Evolutionary conservation across 2,113 vertebrate species (phyloP).

Genomic region (Cephalopterus ornatus): DNA sequence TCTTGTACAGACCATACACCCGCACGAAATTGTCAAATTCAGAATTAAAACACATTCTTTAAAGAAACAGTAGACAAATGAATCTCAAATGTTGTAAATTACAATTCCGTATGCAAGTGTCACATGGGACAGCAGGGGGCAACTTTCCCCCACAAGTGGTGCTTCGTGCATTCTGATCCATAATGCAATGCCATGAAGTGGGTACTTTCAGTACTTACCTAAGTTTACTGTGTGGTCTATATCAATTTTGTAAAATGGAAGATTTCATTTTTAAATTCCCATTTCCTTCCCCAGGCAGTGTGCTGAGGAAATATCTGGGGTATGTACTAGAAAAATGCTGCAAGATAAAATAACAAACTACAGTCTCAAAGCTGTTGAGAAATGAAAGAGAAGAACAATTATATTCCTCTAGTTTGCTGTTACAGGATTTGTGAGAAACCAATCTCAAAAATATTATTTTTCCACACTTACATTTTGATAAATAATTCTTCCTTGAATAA

Average conservation of each 20-base stretch:
- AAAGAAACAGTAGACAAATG: neutral
- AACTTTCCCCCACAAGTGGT: constrained; percentile 37
- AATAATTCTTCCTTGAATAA: neutral
- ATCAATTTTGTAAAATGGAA: neutral
- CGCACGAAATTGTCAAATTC: neutral
- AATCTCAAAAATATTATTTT: neutral
- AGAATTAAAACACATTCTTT: neutral
- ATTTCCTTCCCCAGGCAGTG: neutral
- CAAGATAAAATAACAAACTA: neutral
- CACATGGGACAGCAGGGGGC: constrained; percentile 54
- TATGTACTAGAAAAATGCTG: neutral
- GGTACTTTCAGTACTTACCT: neutral
- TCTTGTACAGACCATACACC: neutral
- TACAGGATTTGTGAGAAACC: neutral
- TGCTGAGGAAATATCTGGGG: neutral
- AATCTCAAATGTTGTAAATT: neutral
- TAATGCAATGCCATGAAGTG: neutral
- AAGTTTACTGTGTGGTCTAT: neutral
- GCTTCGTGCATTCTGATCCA: neutral
- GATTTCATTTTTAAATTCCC: neutral
- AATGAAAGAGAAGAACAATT: neutral
- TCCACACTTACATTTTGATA: neutral
- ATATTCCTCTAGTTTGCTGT: neutral
- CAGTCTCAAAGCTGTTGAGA: neutral
- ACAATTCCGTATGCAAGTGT: neutral